Evolutionary conservation across 2,888 invertebrate genomes (phyloP), one percentile per base, ranked within the genome.

Genomic region (Scaptomyza parva): DNA sequence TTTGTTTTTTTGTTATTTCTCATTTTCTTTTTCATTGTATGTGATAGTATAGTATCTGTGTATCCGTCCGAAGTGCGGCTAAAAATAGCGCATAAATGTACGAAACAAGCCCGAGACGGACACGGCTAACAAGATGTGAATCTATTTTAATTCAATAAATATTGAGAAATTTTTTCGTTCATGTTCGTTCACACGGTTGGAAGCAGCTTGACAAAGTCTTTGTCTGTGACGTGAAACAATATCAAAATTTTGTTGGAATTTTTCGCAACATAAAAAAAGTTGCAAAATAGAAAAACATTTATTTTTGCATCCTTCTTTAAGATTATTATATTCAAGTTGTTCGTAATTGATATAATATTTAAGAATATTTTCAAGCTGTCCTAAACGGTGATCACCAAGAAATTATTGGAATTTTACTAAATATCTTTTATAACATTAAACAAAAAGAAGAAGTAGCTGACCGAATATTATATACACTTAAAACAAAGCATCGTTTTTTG

Each of bases 131-230:
- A 69, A 87, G 78, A 65, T 70, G 70, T 70, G 64, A 84, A 68
- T 84, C 80, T 81, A 81, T 81, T 81, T 81, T 73, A 65, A 87
- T 70, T 68, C 63, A 80, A 80, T 70, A 80, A 86, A 81, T 81
- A 81, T 81, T 81, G 78, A 87, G 87, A 76, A 84, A 80, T 70
- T 76, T 80, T 44, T 50, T 67, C 50, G 37, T 18, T 37, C 22
- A 40, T 62, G 48, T 54, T 35, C 28, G 55, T 71, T 62, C 41
- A 45, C 58, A 54, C 43, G 37, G 20, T 14, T 14, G 30, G 8
- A 50, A 30, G 35, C 17, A 4, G 26, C 3, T 45, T 40, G 50
- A 3, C 28, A 51, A 7, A 14, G 20, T 30, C 22, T 30, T 44
- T 30, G n/a, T 24, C 17, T 52, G 53, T 55, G 61, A 61, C 61